Percentiles rank a stretch among this genome's conserved stretches.
Conservation (phyloP, 1,140 invertebrate genomes). For the Drosophila mauritiana region DNA sequence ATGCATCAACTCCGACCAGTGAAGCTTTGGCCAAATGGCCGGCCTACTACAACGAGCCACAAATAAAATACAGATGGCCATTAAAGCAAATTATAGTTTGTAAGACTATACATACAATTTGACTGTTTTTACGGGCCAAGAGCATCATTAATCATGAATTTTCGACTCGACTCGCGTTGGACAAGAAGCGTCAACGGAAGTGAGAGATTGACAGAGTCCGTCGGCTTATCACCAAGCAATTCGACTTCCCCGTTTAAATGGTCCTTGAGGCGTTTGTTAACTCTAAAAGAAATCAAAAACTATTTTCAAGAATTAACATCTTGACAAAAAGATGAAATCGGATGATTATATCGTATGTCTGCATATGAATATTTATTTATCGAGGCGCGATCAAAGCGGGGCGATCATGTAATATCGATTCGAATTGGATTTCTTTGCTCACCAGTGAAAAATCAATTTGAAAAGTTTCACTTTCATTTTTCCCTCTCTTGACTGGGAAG, state of each 20-base stretch:
- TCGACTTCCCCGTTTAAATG: constrained; percentile 32
- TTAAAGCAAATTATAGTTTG: constrained; percentile 44
- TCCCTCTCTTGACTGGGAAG: constrained; percentile 58
- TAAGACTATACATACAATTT: constrained; percentile 22
- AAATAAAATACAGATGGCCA: constrained; percentile 26
- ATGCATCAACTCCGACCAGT: constrained; percentile 25
- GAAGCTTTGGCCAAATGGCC: constrained; percentile 3
- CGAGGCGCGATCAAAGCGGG: neutral
- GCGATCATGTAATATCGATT: constrained; percentile 61
- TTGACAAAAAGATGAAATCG: constrained; percentile 33
- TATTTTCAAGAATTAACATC: constrained; percentile 61
- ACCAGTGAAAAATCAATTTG: constrained; percentile 58
- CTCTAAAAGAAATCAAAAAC: constrained; percentile 25
- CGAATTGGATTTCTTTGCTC: constrained; percentile 57
- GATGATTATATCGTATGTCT: constrained; percentile 1
- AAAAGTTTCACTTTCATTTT: constrained; percentile 76
- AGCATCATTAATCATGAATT: constrained; percentile 49
- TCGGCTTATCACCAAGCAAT: constrained; percentile 34
- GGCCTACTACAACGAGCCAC: constrained; percentile 27
- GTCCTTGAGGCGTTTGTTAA: constrained; percentile 48
- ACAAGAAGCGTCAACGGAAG: constrained; percentile 56
- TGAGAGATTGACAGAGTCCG: constrained; percentile 42
- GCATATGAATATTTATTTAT: constrained; percentile 40
- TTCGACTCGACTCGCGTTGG: constrained; percentile 15
- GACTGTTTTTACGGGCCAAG: neutral